phyloP scores from a whole-genome alignment of 1,140 invertebrate genomes.

The Cyclina sinensis region DNA sequence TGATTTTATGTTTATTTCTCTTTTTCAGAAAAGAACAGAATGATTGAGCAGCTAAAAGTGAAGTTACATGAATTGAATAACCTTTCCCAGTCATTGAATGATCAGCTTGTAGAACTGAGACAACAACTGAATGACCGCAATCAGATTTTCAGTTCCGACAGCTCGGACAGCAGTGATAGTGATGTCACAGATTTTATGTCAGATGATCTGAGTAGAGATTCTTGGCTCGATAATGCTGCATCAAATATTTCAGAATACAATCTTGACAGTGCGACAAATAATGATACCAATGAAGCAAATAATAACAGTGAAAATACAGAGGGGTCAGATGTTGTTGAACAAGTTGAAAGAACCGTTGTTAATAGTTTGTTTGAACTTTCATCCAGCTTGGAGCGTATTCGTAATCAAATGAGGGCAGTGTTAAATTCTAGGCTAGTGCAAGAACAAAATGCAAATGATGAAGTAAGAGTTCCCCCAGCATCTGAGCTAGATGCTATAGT shows the following conservation, averaged over 20 bases:
- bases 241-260: conserved; percentile 39
- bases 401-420: conserved; percentile 64
- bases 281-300: neutral
- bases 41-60: conserved; percentile 63
- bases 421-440: conserved; percentile 49
- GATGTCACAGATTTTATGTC: conserved; percentile 56
- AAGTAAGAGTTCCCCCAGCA: conserved; percentile 45
- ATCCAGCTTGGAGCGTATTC: conserved; percentile 46
- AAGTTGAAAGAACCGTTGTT: conserved; percentile 54
- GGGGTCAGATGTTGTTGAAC: conserved; percentile 57
- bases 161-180: conserved; percentile 43
- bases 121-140: conserved; percentile 56
- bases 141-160: neutral
- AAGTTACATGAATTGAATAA: conserved; percentile 62
- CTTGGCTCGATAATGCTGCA: conserved; percentile 13
- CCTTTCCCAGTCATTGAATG: conserved; percentile 62
- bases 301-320: conserved; percentile 1
- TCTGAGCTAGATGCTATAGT: conserved; percentile 21
- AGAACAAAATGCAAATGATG: conserved; percentile 36
- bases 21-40: conserved; percentile 62
- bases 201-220: conserved; percentile 37
- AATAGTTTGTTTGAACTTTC: conserved; percentile 59
- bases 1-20: no score
- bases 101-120: conserved; percentile 56
- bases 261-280: neutral